Evolutionary conservation across 92 coral and sea anemone genomes (phyloP).

Genomic region (Phymanthus crucifer): DNA sequence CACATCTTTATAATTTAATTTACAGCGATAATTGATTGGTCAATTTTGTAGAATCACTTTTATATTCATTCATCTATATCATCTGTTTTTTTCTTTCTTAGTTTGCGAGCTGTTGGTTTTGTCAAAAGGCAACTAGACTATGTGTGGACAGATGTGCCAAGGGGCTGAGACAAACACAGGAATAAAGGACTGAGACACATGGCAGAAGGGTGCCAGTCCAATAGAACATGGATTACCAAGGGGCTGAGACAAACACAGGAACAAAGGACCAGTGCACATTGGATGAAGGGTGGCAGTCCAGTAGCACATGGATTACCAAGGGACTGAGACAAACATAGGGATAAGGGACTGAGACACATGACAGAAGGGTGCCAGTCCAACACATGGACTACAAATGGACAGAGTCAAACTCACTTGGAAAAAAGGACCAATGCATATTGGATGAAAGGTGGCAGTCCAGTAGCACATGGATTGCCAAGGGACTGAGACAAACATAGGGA

Average conservation of each 20-base stretch:
- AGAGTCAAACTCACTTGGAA: neutral
- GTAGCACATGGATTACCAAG: too few species aligned
- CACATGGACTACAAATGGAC: neutral
- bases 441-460: neutral
- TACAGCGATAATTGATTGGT: too few species aligned
- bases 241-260: neutral
- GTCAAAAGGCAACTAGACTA: constrained; percentile 29
- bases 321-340: neutral
- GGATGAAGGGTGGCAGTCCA: neutral
- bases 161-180: constrained; percentile 3
- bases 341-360: neutral
- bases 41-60: too few species aligned
- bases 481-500: neutral
- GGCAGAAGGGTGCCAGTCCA: neutral
- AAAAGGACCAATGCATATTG: neutral
- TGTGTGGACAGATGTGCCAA: constrained; percentile 34
- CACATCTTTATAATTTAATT: too few species aligned
- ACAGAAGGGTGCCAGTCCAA: neutral
- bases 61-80: neutral
- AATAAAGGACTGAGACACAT: neutral
- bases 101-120: constrained; percentile 22
- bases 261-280: neutral
- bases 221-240: neutral
- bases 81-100: neutral
- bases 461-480: too few species aligned